Percentiles rank a stretch among this genome's conserved stretches.
Evolutionary conservation across 2,888 invertebrate species (phyloP).

Genomic region (Arctia plantaginis): DNA sequence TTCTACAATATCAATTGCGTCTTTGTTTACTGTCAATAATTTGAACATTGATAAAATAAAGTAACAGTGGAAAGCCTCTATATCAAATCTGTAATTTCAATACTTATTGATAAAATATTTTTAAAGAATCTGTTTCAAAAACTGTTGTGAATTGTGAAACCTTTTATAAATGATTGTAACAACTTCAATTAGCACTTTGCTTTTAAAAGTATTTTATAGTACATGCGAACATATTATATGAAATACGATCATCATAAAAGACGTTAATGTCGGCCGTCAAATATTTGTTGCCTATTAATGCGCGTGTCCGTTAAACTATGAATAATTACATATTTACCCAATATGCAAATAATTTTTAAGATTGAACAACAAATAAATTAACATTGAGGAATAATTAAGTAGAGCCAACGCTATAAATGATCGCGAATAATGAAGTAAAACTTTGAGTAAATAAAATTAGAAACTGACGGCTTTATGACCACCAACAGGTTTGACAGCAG

Average conservation of each 20-base stretch:
- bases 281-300: constrained; percentile 35
- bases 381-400: constrained; percentile 50
- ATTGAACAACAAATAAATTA: constrained; percentile 45
- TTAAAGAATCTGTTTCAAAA: no score
- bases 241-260: constrained; percentile 36
- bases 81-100: neutral
- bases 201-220: neutral
- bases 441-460: constrained; percentile 35
- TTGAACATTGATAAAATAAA: neutral
- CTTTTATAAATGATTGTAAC: neutral
- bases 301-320: constrained; percentile 46
- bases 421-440: constrained; percentile 35
- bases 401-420: constrained; percentile 38
- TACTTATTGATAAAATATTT: no score
- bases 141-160: no score
- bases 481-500: constrained; percentile 25
- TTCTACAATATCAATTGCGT: neutral
- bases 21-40: neutral
- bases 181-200: neutral
- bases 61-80: neutral
- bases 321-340: constrained; percentile 51
- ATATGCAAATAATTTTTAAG: constrained; percentile 46
- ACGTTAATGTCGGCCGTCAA: constrained; percentile 41
- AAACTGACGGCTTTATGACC: constrained; percentile 28
- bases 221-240: constrained; percentile 7